phyloP scores from a whole-genome alignment of 2,797 vertebrate species.

The Yasuhikotakia modesta region DNA sequence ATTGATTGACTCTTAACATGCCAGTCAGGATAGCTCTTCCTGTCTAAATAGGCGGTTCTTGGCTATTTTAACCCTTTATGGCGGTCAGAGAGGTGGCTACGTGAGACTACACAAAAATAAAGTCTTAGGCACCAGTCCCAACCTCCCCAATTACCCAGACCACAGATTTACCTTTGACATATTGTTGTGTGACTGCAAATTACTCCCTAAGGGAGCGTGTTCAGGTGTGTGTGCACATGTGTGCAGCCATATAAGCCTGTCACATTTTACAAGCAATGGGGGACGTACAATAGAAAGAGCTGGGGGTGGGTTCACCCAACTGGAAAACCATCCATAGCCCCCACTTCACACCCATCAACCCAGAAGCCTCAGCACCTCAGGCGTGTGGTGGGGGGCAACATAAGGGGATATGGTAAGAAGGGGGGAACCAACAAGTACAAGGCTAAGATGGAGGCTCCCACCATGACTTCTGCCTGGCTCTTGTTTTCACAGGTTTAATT shows the following conservation, averaged over 20 bases:
- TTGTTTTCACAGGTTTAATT: conserved; percentile 58
- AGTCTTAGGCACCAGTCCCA: conserved; percentile 9
- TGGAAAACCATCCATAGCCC: conserved; percentile 60
- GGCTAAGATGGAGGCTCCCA: conserved; percentile 49
- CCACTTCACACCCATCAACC: conserved; percentile 42
- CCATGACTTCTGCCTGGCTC: conserved; percentile 40
- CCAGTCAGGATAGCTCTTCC: neutral
- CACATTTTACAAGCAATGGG: conserved; percentile 10
- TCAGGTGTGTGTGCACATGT: conserved; percentile 27
- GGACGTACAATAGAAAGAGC: conserved; percentile 58
- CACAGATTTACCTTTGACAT: conserved; percentile 57
- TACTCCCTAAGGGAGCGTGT: conserved; percentile 58
- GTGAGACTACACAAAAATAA: neutral
- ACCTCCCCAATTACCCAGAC: conserved; percentile 41
- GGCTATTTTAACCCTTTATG: neutral
- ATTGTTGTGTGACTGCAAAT: conserved; percentile 56
- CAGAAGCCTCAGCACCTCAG: conserved; percentile 48
- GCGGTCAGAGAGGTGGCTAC: neutral
- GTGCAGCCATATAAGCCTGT: neutral
- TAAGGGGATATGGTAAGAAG: conserved; percentile 2
- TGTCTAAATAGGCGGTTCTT: neutral
- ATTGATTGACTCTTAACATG: neutral
- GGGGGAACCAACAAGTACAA: conserved; percentile 13
- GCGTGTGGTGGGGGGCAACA: conserved; percentile 18
- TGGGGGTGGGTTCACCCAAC: conserved; percentile 56